Base-by-base conservation (phyloP, 2,797 vertebrate genomes). In the Chloroceryle amazona region DNA sequence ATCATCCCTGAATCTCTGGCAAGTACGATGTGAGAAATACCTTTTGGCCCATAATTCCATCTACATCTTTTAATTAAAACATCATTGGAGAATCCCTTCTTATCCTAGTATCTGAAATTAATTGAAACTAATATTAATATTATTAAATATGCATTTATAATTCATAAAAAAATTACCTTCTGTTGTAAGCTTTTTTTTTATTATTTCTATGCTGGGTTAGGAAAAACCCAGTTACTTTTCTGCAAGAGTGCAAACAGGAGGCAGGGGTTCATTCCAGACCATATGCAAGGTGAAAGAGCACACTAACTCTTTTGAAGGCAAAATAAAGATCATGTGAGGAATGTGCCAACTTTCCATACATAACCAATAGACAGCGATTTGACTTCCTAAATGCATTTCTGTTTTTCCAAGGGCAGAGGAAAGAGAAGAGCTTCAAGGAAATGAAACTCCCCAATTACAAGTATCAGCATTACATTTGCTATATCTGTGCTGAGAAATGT, bases 361-460 rank as follows among this genome's bases (percentile, higher is more conserved):
- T 12, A 82, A 85, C 88, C 11, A 46, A 78, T 61, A 76, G 67
- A 75, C 65, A 91, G 76, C 1, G 0, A 60, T 90, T 76, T 86
- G 83, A 95, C 93, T 97, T 97, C 95, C 96, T 67, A 87, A 80
- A 37, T 93, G 81, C 22, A 93, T 95, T 95, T 96, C 96, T 97
- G 73, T 94, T 97, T 96, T 87, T 68, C 71, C 78, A 94, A 85
- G 60, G 67, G 42, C 61, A 82, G 33, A 42, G 11, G 75, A 88
- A 93, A 91, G 86, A 93, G 66, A 92, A 95, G 81, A 83, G 42
- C 16, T 78, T 94, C 93, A 67, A 92, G 95, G 96, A 97, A 97
- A 94, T 58, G 95, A 97, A 97, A 97, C 94, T 96, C 37, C 44
- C 26, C 20, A 17, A 19, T 49, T 15, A 42, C 67, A 93, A 85